Evolutionary conservation across 1,140 invertebrate species (phyloP), one percentile per base, ranked within the genome.

Genomic region (Muscidifurax raptorellus): DNA sequence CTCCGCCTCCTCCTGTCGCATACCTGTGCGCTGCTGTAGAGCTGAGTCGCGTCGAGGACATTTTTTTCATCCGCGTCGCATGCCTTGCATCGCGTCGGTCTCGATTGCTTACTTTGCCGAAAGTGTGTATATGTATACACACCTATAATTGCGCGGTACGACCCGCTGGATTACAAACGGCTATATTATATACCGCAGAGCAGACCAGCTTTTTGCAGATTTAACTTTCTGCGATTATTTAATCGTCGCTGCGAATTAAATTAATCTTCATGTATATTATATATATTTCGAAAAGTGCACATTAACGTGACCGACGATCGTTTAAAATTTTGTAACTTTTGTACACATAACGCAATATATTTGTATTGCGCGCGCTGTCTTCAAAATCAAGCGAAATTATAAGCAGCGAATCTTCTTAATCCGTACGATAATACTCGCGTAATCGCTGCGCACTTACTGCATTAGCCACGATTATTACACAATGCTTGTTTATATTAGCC

Each of bases 41-140:
- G n/a, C 59, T 7, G 18, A 66, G 59, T 13, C 59, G 59, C 1
- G 25, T 25, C 25, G 66, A 12, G n/a, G 66, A 67, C 66, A 67
- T 67, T 2, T 67, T 67, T 67, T 67, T 36, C n/a, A 67, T 67
- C 66, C 66, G 27, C 69, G 27, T 27, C 69, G 30, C 69, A 32
- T 71, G 69, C 69, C 69, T 72, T 4, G 22, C 25, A 22, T 76
- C 40, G 40, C 74, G 4, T n/a, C 32, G 15, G n/a, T n/a, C 15
- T 59, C 76, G 76, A 59, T 78, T 78, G 47, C 76, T 59, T 64
- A 78, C 76, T 78, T 59, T 30, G 52, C 76, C 76, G 44, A 59
- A 64, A 52, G 76, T 78, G 18, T n/a, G n/a, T n/a, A n/a, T n/a
- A n/a, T n/a, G n/a, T n/a, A n/a, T n/a, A n/a, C n/a, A n/a, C n/a